These are phyloP conservation scores for Clistopyga incitator DNA, from an alignment of 2,888 invertebrate genomes.

Conservation along the genomic window DNA sequence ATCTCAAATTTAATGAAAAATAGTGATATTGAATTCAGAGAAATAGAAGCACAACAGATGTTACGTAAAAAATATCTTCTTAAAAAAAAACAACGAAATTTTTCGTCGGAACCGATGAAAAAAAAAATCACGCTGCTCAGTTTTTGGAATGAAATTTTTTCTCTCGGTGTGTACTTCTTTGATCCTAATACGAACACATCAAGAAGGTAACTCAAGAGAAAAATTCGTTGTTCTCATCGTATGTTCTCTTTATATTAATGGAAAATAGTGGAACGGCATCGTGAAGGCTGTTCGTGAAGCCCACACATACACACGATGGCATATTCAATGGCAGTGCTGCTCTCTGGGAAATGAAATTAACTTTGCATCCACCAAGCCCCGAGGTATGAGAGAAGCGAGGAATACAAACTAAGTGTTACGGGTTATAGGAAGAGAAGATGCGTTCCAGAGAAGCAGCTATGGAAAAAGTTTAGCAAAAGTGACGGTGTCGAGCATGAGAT, in stretches of 20 bases:
- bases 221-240: slow-evolving; percentile 3
- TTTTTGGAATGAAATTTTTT: background rate
- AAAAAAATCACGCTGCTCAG: no score
- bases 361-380: slow-evolving; percentile 38
- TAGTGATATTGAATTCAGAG: no score
- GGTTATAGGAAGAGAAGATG: slow-evolving; percentile 24
- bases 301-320: background rate
- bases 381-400: slow-evolving; percentile 20
- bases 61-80: no score
- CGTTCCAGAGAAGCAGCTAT: slow-evolving; percentile 7
- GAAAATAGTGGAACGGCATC: background rate
- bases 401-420: slow-evolving; percentile 58
- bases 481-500: slow-evolving; percentile 6
- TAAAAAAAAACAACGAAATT: no score
- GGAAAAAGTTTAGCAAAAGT: slow-evolving; percentile 34
- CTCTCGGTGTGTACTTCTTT: background rate
- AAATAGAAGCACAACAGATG: no score
- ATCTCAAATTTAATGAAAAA: no score
- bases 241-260: background rate
- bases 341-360: slow-evolving; percentile 49
- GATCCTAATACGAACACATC: background rate
- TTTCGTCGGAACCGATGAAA: no score
- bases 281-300: background rate
- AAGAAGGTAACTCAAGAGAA: background rate
- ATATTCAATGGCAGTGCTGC: background rate